phyloP scores from a whole-genome alignment of 2,797 vertebrate genomes.

The Semaprochilodus insignis region DNA sequence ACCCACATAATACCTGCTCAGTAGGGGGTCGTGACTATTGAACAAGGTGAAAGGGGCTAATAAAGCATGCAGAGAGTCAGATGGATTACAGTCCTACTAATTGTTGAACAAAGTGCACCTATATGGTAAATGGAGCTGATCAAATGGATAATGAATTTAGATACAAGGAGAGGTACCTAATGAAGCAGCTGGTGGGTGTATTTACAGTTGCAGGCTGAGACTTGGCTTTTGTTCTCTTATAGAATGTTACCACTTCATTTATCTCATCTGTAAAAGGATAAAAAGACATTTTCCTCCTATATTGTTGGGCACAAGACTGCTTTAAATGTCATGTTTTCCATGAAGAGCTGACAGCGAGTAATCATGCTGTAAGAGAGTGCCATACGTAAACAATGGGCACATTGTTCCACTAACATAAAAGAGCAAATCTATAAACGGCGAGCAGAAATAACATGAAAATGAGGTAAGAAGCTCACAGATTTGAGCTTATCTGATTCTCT shows the following conservation, averaged over 20 bases:
- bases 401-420: constrained; percentile 34
- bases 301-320: constrained; percentile 39
- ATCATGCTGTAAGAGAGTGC: constrained; percentile 39
- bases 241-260: constrained; percentile 1
- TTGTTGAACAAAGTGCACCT: too few species aligned
- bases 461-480: constrained; percentile 2
- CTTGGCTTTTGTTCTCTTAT: background rate
- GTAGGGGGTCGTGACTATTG: too few species aligned
- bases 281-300: constrained; percentile 20
- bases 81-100: too few species aligned
- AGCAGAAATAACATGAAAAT: constrained; percentile 16
- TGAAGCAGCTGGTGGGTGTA: too few species aligned
- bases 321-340: constrained; percentile 48
- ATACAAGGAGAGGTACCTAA: too few species aligned
- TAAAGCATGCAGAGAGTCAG: too few species aligned
- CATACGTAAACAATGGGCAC: constrained; percentile 43
- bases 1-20: too few species aligned
- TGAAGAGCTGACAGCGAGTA: constrained; percentile 42
- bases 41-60: too few species aligned
- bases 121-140: too few species aligned
- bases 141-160: too few species aligned
- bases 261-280: constrained; percentile 21
- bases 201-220: background rate
- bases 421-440: constrained; percentile 37
- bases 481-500: background rate